These are phyloP conservation scores for Augochlora pura DNA, from an alignment of 1,140 invertebrate genomes.

Conservation along the genomic window DNA sequence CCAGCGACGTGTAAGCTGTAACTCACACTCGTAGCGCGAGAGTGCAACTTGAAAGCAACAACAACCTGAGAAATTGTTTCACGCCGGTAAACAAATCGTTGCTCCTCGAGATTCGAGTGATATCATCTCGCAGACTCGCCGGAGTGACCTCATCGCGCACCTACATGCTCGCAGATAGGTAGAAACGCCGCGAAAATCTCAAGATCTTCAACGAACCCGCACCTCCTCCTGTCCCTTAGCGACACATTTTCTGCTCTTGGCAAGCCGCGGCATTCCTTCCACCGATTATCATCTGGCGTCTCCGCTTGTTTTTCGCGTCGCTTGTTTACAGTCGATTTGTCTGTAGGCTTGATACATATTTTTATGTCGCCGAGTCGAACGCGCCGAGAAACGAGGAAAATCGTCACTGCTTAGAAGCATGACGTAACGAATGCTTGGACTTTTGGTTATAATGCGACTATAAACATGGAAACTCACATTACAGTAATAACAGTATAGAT, in stretches of 20 bases:
- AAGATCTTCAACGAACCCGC: conserved; percentile 15
- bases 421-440: no score
- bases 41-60: background rate
- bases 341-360: background rate
- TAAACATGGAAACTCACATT: no score
- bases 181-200: conserved; percentile 26
- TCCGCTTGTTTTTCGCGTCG: background rate
- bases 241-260: background rate
- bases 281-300: conserved; percentile 13
- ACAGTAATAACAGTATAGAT: no score
- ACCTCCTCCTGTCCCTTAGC: background rate
- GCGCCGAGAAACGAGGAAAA: no score
- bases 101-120: conserved; percentile 24
- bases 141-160: conserved; percentile 45
- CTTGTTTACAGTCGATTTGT: background rate
- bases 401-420: no score
- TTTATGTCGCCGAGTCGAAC: background rate
- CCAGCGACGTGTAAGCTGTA: background rate
- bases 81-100: conserved; percentile 35
- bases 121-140: conserved; percentile 37
- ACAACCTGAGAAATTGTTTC: background rate
- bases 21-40: no score
- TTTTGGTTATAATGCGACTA: no score
- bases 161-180: conserved; percentile 26
- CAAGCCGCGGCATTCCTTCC: background rate